Evolutionary conservation across 2,113 vertebrate genomes (phyloP), one percentile per base, ranked within the genome.

Genomic region (Conger conger): DNA sequence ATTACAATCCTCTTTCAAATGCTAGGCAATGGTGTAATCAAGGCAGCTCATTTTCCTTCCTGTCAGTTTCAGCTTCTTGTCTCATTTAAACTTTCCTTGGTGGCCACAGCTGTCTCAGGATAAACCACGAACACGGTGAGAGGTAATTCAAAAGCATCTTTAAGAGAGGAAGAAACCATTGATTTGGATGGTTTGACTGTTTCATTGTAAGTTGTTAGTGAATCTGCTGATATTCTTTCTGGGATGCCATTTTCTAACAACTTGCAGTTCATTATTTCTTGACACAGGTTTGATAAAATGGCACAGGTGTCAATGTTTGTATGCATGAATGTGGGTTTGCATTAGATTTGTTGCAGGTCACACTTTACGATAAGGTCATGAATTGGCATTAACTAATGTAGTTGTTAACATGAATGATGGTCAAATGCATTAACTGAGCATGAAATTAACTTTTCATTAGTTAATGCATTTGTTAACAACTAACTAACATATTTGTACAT

Each of bases 1-100:
- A 79, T 84, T 84, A 84, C 77, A 84, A 80, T 79, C 53, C 27
- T 33, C 77, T 60, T 63, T 84, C 20, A 80, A 40, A 84, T 84
- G 30, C 54, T 20, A 60, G 76, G 30, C 83, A 80, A 80, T 79
- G 20, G 76, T 60, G 35, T 60, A 30, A 40, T 50, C 77, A 63
- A 60, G 54, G 40, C 17, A 33, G 27, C 63, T 80, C 15, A 40
- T 84, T 84, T 50, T 57, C 11, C 27, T 84, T 11, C 33, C 68
- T 30, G 68, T 73, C 68, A 33, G 68, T 73, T 73, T 53, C 15
- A 82, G 33, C 54, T 54, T 82, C n/a, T 27, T 30, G 38, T 38
- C 63, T 50, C 82, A 45, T 83, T 76, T 23, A 76, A 83, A 42
- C 30, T 40, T 83, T 83, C 45, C 42, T 35, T 76, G 36, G 38